Conservation (phyloP, 1,140 invertebrate genomes). For the Caenorhabditis inopinata region DNA sequence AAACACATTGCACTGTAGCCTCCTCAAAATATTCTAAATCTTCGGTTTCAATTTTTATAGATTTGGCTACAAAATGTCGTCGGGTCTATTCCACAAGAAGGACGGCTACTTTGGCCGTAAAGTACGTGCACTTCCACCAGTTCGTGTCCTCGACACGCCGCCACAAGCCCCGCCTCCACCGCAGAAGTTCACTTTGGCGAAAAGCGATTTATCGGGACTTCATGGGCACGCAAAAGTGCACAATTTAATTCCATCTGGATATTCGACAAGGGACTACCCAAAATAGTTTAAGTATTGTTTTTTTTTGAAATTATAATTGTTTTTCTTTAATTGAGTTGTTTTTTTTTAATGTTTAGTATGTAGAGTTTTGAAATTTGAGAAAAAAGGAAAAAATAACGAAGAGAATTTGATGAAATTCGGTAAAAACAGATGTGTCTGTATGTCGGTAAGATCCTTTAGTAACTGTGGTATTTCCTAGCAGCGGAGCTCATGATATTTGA, state of each 20-base stretch:
- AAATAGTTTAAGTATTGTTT: conserved; percentile 18
- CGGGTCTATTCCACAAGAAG: conserved; percentile 90
- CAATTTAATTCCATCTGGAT: conserved; percentile 47
- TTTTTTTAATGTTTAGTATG: too few species aligned
- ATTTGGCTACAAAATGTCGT: conserved; percentile 72
- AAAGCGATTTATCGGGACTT: conserved; percentile 45
- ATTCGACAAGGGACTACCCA: conserved; percentile 46
- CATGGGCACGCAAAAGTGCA: conserved; percentile 46
- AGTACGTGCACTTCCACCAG: conserved; percentile 73
- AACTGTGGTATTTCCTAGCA: too few species aligned
- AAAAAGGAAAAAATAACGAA: too few species aligned
- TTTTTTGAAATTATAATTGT: background rate
- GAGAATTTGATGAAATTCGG: too few species aligned
- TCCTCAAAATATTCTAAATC: background rate
- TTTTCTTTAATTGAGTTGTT: background rate
- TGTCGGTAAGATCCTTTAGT: too few species aligned
- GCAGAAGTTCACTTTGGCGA: conserved; percentile 58
- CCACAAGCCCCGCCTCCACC: conserved; percentile 45
- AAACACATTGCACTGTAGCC: background rate
- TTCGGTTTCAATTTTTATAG: background rate
- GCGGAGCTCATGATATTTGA: too few species aligned
- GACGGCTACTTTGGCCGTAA: conserved; percentile 84
- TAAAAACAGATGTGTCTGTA: too few species aligned
- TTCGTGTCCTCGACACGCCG: conserved; percentile 52
- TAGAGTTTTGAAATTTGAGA: too few species aligned